A percentile compares a stretch with the other conserved stretches of the same genome.
These are phyloP conservation scores for Xylocopa sonorina DNA, from an alignment of 1,140 invertebrate species.

Conservation along the genomic window DNA sequence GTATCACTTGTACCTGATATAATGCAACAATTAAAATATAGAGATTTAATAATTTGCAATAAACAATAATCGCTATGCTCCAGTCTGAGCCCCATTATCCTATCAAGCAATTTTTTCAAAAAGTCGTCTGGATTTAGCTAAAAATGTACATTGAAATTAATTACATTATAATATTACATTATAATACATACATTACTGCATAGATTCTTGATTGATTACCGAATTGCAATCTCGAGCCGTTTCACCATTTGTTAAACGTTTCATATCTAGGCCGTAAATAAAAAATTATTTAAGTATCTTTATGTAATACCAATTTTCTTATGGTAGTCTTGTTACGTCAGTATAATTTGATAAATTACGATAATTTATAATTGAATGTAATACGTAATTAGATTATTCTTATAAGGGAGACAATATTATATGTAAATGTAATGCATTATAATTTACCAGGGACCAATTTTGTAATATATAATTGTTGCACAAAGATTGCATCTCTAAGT, in stretches of 20 bases:
- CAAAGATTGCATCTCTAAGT: slow-evolving; percentile 58
- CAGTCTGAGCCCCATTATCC: slow-evolving; percentile 49
- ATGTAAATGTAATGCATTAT: neutral
- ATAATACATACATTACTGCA: neutral
- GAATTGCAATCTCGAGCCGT: neutral
- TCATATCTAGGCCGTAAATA: neutral
- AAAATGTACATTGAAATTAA: slow-evolving; percentile 15
- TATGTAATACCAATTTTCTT: too few species aligned
- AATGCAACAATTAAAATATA: slow-evolving; percentile 59
- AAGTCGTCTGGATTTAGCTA: slow-evolving; percentile 29
- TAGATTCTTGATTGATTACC: slow-evolving; percentile 13
- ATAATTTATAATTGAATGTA: too few species aligned
- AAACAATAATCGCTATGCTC: slow-evolving; percentile 69
- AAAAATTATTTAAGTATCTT: neutral
- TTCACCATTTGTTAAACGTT: neutral
- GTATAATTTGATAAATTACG: too few species aligned
- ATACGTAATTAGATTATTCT: too few species aligned
- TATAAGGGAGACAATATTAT: too few species aligned
- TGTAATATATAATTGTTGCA: slow-evolving; percentile 49
- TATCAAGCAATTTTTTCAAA: slow-evolving; percentile 41
- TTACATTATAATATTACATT: slow-evolving; percentile 20
- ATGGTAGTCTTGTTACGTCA: too few species aligned
- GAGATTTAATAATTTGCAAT: slow-evolving; percentile 65
- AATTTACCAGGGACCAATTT: slow-evolving; percentile 20
- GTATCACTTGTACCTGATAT: slow-evolving; percentile 1